phyloP scores from a whole-genome alignment of 2,888 invertebrate genomes.

The Imbricaverruca yamaguchii region DNA sequence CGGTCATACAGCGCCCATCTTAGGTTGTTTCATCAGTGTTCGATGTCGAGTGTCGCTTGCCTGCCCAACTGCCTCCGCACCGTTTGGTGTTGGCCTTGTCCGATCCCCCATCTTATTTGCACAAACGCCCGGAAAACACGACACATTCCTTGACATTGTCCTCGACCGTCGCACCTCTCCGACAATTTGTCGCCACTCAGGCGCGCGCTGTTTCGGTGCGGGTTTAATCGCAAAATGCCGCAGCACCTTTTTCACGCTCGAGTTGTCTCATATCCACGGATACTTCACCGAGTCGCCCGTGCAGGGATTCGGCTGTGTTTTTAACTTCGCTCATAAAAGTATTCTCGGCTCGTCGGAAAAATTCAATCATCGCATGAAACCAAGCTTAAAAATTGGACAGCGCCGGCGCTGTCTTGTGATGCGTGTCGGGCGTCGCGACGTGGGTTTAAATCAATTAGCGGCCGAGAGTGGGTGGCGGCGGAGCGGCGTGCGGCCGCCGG shows the following conservation, averaged over 20 bases:
- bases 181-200: not conserved
- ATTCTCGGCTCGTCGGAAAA: not conserved
- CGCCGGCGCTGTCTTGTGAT: not conserved
- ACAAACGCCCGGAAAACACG: not conserved
- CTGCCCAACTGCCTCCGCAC: not conserved
- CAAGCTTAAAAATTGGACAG: conserved; percentile 20
- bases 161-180: not conserved
- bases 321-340: conserved; percentile 16
- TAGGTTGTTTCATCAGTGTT: no score
- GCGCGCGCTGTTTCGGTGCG: not conserved
- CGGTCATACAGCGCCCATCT: no score
- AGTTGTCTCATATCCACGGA: no score
- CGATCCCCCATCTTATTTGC: not conserved
- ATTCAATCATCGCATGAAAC: conserved; percentile 24
- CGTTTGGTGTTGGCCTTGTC: not conserved
- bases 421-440: not conserved
- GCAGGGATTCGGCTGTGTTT: not conserved
- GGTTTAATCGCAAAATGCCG: not conserved
- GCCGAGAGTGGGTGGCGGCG: not conserved
- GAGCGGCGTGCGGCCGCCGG: not conserved
- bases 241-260: not conserved
- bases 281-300: no score
- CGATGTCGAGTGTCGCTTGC: no score
- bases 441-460: conserved; percentile 14
- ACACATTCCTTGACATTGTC: no score